These are phyloP conservation scores for Achlya flavicornis DNA, from an alignment of 2,888 invertebrate genomes.

Conservation along the genomic window DNA sequence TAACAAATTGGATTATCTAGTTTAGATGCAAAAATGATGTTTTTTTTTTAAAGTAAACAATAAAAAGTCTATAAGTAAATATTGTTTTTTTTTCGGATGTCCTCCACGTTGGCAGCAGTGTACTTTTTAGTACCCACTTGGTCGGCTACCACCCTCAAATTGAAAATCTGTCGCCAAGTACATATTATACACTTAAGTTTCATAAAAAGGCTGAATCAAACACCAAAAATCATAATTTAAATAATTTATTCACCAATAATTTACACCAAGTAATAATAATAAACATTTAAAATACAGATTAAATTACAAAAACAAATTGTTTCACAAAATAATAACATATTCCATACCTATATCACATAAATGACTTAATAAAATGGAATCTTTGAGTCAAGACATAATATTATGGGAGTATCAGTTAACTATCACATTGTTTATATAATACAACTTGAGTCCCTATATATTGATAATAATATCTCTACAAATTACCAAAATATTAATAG, in stretches of 20 bases:
- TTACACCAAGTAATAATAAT: slow-evolving; percentile 64
- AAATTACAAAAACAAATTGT: slow-evolving; percentile 41
- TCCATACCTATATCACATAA: slow-evolving; percentile 15
- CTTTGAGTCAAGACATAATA: slow-evolving; percentile 3
- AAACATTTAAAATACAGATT: slow-evolving; percentile 44
- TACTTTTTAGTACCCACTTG: no score
- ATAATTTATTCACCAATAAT: slow-evolving; percentile 76
- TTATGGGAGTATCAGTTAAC: background rate
- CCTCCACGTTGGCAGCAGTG: no score
- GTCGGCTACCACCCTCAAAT: no score
- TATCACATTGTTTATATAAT: background rate
- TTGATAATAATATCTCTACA: background rate
- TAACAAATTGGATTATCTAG: no score
- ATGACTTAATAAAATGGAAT: slow-evolving; percentile 11
- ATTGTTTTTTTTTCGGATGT: no score
- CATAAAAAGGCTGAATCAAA: no score
- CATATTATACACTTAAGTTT: no score
- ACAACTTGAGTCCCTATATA: background rate
- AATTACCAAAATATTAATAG: background rate
- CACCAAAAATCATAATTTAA: slow-evolving; percentile 47
- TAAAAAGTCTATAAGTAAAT: no score
- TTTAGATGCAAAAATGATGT: no score
- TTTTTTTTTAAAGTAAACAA: no score
- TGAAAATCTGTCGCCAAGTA: no score
- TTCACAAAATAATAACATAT: slow-evolving; percentile 50